Conservation (phyloP, 2,888 invertebrate genomes). For the Eupithecia dodoneata region DNA sequence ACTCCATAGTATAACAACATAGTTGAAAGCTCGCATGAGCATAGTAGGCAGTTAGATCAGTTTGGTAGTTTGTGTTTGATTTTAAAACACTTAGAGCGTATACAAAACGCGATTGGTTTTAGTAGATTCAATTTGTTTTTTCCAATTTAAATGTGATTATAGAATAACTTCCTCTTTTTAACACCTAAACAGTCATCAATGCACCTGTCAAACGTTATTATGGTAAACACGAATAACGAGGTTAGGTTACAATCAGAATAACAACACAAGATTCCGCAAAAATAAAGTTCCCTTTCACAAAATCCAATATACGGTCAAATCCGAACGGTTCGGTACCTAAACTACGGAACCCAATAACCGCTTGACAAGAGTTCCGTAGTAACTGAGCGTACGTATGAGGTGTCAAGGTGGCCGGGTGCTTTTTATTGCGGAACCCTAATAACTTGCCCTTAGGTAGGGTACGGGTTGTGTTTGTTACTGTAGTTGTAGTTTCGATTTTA, state of each 20-base stretch:
- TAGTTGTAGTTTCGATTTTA: conserved; percentile 7
- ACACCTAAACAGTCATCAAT: too few species aligned
- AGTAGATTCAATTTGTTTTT: too few species aligned
- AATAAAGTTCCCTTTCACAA: conserved; percentile 10
- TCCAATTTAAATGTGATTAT: too few species aligned
- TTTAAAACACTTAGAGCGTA: too few species aligned
- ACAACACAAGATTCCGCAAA: conserved; percentile 1
- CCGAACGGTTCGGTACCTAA: conserved; percentile 30
- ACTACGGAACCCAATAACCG: conserved; percentile 43
- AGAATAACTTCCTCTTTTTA: too few species aligned
- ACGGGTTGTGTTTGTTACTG: conserved; percentile 2
- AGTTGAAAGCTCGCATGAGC: too few species aligned
- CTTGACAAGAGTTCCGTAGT: conserved; percentile 43
- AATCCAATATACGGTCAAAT: conserved; percentile 33
- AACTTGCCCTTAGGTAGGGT: conserved; percentile 44
- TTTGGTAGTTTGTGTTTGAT: too few species aligned
- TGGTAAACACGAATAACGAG: not conserved
- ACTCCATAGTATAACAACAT: too few species aligned
- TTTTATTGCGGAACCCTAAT: conserved; percentile 52
- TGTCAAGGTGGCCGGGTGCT: conserved; percentile 49
- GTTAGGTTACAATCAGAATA: not conserved
- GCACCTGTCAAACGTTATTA: too few species aligned
- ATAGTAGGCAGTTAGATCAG: too few species aligned
- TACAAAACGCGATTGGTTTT: too few species aligned
- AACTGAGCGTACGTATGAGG: conserved; percentile 44